Base-by-base conservation (phyloP, 2,113 vertebrate species). In the Pseudonaja textilis region DNA sequence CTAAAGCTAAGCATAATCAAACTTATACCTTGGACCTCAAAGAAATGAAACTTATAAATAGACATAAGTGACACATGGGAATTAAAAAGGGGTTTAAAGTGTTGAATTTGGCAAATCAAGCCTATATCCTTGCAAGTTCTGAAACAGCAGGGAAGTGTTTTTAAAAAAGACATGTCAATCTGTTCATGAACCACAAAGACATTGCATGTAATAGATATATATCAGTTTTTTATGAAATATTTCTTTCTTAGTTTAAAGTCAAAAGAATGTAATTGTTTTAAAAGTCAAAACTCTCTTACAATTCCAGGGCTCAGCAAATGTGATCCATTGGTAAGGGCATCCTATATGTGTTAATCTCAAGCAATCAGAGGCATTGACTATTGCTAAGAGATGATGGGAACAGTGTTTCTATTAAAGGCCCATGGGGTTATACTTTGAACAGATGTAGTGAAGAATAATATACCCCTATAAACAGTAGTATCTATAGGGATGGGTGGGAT, bases 111-210 rank as follows among this genome's bases (percentile, higher is more conserved):
- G 34, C 6, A 1, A 81, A 42, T 81, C 1, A 2, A 81, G 34
- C 34, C 34, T 39, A 90, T 89, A 85, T 23, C 23, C 34, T 89
- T 94, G 4, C 1, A 95, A 93, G 50, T 95, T 95, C 20, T 85
- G 4, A 96, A 90, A 85, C 47, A 92, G 20, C 9, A 50, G 26
- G 4, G 74, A 89, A 45, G 23, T 88, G 87, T 42, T 81, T 42
- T 81, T 4, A 92, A 93, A n/a, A n/a, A 6, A 26, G n/a, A 3
- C 12, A 18, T 93, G 90, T 14, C 4, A 7, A 42, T 23, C 12
- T 50, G 2, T 52, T 85, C 54, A 69, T 4, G 1, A 87, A 0
- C 5, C 0, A 89, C 14, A 61, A 2, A 12, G n/a, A 0, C 50
- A 22, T 5, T 57, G 23, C 64, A 29, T 34, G 26, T 69, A 34